Conservation (phyloP, 2,888 invertebrate genomes). For the Coleophora deauratella region DNA sequence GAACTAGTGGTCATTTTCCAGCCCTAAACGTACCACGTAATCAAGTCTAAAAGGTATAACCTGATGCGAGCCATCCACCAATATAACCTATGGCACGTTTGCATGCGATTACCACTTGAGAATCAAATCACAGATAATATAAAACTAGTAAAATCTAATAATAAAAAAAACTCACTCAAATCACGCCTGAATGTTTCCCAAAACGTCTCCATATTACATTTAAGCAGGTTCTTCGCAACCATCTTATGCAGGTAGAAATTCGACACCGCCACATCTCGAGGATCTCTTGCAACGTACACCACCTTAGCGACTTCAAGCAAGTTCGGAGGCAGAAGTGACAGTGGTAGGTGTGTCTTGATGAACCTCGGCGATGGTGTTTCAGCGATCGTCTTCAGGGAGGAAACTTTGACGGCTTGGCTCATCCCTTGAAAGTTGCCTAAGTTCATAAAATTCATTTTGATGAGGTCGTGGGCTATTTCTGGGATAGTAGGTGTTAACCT, state of each 20-base stretch:
- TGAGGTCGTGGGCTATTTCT: conserved; percentile 49
- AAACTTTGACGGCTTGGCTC: conserved; percentile 36
- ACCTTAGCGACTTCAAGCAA: conserved; percentile 67
- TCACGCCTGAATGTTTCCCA: conserved; percentile 76
- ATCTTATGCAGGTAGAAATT: conserved; percentile 79
- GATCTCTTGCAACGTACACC: conserved; percentile 81
- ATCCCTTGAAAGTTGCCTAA: conserved; percentile 56
- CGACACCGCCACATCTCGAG: conserved; percentile 81
- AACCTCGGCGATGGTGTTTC: conserved; percentile 67
- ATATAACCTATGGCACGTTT: no score
- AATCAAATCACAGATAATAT: no score
- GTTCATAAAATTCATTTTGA: conserved; percentile 57
- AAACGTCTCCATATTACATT: conserved; percentile 70
- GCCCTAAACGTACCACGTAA: no score
- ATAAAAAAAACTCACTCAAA: conserved; percentile 66
- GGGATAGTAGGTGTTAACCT: conserved; percentile 50
- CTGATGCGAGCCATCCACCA: no score
- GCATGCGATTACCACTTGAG: no score
- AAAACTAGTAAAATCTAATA: no score
- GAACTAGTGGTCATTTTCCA: no score
- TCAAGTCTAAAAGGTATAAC: no score
- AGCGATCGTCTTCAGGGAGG: conserved; percentile 50
- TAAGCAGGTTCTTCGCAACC: conserved; percentile 61
- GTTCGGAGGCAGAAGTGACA: conserved; percentile 72
- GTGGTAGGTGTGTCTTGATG: conserved; percentile 78